These are phyloP conservation scores for Ormyrus nitidulus DNA, from an alignment of 2,888 invertebrate genomes.

Conservation along the genomic window DNA sequence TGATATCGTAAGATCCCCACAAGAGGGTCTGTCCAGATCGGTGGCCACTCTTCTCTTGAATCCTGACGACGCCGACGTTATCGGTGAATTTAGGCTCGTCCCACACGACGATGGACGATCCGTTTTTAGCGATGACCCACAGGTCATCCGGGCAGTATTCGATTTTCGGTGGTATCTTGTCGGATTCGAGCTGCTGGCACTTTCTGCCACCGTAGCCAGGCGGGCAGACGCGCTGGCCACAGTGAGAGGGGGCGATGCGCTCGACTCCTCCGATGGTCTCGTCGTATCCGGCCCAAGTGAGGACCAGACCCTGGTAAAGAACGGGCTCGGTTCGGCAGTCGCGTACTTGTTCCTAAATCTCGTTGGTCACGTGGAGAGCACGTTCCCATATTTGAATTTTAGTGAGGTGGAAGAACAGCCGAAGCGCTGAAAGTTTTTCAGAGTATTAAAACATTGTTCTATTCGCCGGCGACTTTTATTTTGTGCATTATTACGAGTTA, in stretches of 20 bases:
- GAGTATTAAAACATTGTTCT: constrained; percentile 2
- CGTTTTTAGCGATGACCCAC: constrained; percentile 95
- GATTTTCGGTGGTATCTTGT: constrained; percentile 89
- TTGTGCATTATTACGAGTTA: background rate
- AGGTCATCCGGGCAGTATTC: constrained; percentile 95
- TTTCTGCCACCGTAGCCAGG: constrained; percentile 90
- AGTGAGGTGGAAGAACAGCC: constrained; percentile 91
- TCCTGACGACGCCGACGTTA: constrained; percentile 87
- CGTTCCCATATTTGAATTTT: constrained; percentile 96
- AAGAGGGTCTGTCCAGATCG: constrained; percentile 90
- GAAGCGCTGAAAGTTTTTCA: constrained; percentile 81
- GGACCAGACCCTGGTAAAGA: constrained; percentile 87
- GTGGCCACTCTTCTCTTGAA: constrained; percentile 91
- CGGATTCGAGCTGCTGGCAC: constrained; percentile 89
- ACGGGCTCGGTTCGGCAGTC: constrained; percentile 95
- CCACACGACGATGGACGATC: constrained; percentile 93
- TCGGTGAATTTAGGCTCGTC: constrained; percentile 94
- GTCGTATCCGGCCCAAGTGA: constrained; percentile 97
- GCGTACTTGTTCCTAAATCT: constrained; percentile 94
- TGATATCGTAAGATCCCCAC: constrained; percentile 95
- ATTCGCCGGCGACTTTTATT: background rate
- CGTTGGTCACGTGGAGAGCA: constrained; percentile 92
- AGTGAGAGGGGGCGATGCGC: constrained; percentile 92
- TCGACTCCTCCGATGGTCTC: constrained; percentile 92
- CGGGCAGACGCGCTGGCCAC: constrained; percentile 92